A percentile compares a stretch with the other conserved stretches of the same genome.
These are phyloP conservation scores for Malthinus seriepunctatus DNA, from an alignment of 2,888 invertebrate species.

Conservation along the genomic window DNA sequence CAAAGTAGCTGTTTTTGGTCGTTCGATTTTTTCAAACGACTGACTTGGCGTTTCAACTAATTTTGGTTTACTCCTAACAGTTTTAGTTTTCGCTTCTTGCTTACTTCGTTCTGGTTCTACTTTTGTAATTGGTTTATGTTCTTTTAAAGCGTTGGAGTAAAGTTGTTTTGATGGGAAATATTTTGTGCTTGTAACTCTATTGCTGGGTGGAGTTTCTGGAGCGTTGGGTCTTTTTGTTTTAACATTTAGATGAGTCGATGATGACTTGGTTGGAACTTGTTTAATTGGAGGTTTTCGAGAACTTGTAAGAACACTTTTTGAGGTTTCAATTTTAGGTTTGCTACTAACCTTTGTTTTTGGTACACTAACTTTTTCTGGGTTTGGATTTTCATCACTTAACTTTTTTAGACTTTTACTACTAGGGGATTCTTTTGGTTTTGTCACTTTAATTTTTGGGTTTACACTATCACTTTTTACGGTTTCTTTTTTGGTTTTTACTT, in stretches of 20 bases:
- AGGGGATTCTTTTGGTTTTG: neutral
- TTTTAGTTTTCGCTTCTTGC: neutral
- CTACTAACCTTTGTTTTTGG: too few species aligned
- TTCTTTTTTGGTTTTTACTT: neutral
- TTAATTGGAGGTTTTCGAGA: constrained; percentile 4
- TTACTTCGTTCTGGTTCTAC: neutral
- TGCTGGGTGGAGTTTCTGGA: constrained; percentile 37
- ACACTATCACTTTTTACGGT: neutral
- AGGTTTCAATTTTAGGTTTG: neutral
- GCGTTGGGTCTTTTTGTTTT: constrained; percentile 2
- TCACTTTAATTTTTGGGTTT: neutral
- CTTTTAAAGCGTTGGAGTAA: constrained; percentile 43
- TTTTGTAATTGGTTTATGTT: constrained; percentile 29
- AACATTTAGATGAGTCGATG: neutral
- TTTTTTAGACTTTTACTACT: neutral
- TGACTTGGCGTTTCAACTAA: neutral
- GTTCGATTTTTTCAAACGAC: constrained; percentile 31
- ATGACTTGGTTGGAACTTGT: neutral
- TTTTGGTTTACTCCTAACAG: neutral
- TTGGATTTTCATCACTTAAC: neutral
- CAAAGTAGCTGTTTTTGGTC: constrained; percentile 53
- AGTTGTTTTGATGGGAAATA: constrained; percentile 51
- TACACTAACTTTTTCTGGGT: too few species aligned
- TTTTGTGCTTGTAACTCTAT: constrained; percentile 46
- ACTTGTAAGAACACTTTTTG: neutral